Conservation (phyloP, 2,888 invertebrate species). For the Ormia ochracea region DNA sequence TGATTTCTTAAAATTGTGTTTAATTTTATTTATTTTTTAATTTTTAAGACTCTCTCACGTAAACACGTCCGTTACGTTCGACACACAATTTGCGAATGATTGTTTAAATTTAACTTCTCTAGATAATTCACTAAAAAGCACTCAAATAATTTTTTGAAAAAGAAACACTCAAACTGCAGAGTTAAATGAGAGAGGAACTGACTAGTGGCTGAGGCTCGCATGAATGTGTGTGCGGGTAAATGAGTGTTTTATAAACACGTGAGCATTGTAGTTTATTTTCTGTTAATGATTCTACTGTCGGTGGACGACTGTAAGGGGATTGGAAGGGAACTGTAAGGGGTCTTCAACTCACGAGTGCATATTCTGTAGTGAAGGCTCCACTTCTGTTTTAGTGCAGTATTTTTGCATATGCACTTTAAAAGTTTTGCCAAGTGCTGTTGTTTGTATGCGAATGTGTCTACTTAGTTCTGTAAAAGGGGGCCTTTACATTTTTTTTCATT, state of each 20-base stretch:
- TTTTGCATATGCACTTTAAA: slow-evolving; percentile 61
- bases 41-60: slow-evolving; percentile 65
- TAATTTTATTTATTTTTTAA: slow-evolving; percentile 43
- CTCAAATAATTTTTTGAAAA: background rate
- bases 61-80: slow-evolving; percentile 74
- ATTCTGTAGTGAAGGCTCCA: slow-evolving; percentile 48
- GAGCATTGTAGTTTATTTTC: slow-evolving; percentile 18
- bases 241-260: slow-evolving; percentile 24
- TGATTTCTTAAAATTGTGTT: slow-evolving; percentile 33
- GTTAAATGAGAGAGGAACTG: background rate
- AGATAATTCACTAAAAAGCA: slow-evolving; percentile 52
- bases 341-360: slow-evolving; percentile 4
- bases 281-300: too few relatives aligned
- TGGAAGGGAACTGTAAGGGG: background rate
- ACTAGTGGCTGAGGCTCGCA: background rate
- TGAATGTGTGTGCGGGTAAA: background rate
- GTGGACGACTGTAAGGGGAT: too few relatives aligned
- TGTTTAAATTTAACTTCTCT: slow-evolving; percentile 62
- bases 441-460: background rate
- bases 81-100: slow-evolving; percentile 77
- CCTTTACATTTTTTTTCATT: slow-evolving; percentile 21
- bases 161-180: slow-evolving; percentile 39
- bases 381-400: slow-evolving; percentile 43
- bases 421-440: slow-evolving; percentile 2
- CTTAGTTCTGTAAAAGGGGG: slow-evolving; percentile 26